These are phyloP conservation scores for Rhinogobio ventralis DNA, from an alignment of 2,797 vertebrate genomes.

Conservation along the genomic window DNA sequence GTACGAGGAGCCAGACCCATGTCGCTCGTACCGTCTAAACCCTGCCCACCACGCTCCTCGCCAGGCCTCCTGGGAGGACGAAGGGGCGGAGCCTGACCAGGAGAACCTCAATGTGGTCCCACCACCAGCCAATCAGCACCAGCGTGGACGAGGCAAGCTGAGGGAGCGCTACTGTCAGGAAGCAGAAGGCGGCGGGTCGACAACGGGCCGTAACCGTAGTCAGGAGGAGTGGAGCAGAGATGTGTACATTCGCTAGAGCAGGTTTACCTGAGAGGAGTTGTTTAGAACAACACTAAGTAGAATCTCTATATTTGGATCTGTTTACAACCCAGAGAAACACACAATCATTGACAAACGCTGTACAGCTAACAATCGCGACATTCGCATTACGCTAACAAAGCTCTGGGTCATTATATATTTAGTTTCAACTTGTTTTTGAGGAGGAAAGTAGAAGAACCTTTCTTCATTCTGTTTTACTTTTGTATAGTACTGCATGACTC, in stretches of 20 bases:
- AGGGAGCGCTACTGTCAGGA: constrained; percentile 86
- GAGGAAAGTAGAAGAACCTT: constrained; percentile 23
- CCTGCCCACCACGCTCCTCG: constrained; percentile 77
- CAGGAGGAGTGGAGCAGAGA: constrained; percentile 85
- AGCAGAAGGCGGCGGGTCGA: constrained; percentile 76
- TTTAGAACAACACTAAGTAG: constrained; percentile 43
- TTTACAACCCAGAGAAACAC: constrained; percentile 77
- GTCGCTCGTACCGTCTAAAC: constrained; percentile 76
- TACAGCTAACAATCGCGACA: constrained; percentile 53
- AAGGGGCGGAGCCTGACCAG: constrained; percentile 84
- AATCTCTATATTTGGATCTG: constrained; percentile 66
- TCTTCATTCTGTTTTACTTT: constrained; percentile 66
- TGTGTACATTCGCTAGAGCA: constrained; percentile 82
- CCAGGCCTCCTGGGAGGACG: constrained; percentile 87
- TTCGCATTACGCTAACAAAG: constrained; percentile 41
- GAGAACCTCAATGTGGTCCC: constrained; percentile 86
- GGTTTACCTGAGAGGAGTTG: constrained; percentile 43
- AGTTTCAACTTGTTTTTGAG: constrained; percentile 1
- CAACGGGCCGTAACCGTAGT: constrained; percentile 83
- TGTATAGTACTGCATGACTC: constrained; percentile 81
- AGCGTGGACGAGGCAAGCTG: constrained; percentile 84
- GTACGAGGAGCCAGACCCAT: constrained; percentile 88
- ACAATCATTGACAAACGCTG: constrained; percentile 55
- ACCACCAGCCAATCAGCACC: constrained; percentile 71
- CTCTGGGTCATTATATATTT: constrained; percentile 45